Percentiles rank a stretch among this genome's conserved stretches.
Conservation (phyloP, 2,797 vertebrate species). For the Sebastes flavidus region DNA sequence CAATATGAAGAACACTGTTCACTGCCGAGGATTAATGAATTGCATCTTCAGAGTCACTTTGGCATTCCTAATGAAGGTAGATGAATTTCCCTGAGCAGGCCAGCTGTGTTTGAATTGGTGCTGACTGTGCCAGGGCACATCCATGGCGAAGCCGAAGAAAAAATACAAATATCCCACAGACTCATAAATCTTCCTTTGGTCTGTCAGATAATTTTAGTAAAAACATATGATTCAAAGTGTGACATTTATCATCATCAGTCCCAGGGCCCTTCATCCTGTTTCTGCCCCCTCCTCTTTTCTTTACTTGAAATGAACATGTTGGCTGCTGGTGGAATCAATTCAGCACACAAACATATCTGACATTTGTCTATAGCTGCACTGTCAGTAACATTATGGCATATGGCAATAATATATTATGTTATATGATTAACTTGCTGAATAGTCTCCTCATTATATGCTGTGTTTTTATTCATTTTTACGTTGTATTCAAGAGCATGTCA, state of each 20-base stretch:
- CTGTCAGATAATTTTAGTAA: conserved; percentile 82
- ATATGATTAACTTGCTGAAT: not conserved
- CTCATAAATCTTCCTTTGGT: conserved; percentile 81
- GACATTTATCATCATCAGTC: conserved; percentile 81
- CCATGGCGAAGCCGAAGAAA: conserved; percentile 43
- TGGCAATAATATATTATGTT: conserved; percentile 15
- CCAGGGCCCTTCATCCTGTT: conserved; percentile 45
- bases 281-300: conserved; percentile 22
- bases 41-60: conserved; percentile 85
- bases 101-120: conserved; percentile 81
- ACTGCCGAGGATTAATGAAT: conserved; percentile 83
- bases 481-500: not conserved
- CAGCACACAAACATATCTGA: conserved; percentile 43
- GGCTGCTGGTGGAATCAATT: conserved; percentile 49
- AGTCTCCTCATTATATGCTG: not conserved
- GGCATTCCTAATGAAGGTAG: conserved; percentile 83
- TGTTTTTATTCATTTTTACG: not conserved
- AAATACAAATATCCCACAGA: conserved; percentile 61
- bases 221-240: conserved; percentile 83
- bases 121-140: conserved; percentile 73
- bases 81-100: conserved; percentile 77
- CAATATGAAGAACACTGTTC: conserved; percentile 86
- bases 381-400: conserved; percentile 8
- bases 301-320: conserved; percentile 57
- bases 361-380: conserved; percentile 29